Conservation (phyloP, 2,113 vertebrate species). For the Maccullochella peelii region DNA sequence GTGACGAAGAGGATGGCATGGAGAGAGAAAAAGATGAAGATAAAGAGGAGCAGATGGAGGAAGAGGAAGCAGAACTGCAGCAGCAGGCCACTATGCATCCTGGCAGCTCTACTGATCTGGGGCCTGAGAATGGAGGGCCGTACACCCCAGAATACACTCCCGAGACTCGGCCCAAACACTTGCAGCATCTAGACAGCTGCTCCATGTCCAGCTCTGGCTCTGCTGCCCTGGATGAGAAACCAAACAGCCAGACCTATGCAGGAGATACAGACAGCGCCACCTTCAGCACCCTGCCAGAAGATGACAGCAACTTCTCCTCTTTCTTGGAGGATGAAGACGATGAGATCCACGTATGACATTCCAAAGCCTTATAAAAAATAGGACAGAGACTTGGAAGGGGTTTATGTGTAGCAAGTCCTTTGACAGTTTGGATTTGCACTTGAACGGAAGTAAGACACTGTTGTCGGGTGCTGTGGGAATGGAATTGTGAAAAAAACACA, state of each 20-base stretch:
- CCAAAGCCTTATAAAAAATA: constrained; percentile 1
- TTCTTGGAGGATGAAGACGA: constrained; percentile 96
- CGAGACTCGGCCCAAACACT: constrained; percentile 81
- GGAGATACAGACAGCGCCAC: constrained; percentile 79
- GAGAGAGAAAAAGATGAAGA: constrained; percentile 45
- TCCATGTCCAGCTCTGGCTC: constrained; percentile 89
- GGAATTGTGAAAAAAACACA: constrained; percentile 28
- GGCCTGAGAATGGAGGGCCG: constrained; percentile 67
- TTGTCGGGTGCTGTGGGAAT: constrained; percentile 23
- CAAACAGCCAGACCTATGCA: constrained; percentile 60
- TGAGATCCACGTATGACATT: constrained; percentile 91
- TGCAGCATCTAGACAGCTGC: constrained; percentile 88
- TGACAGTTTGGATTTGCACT: constrained; percentile 53
- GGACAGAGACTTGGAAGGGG: constrained; percentile 26
- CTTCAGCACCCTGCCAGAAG: constrained; percentile 79
- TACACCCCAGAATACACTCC: constrained; percentile 86
- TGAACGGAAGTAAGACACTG: constrained; percentile 40
- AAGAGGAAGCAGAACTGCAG: constrained; percentile 27
- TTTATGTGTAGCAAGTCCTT: constrained; percentile 46
- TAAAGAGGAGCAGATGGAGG: constrained; percentile 42
- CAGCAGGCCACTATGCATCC: constrained; percentile 33
- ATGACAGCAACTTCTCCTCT: constrained; percentile 91
- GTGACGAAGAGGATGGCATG: constrained; percentile 57
- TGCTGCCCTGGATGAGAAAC: constrained; percentile 85
- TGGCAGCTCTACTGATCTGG: constrained; percentile 67